A percentile compares a stretch with the other conserved stretches of the same genome.
Evolutionary conservation across 2,888 invertebrate species (phyloP).

Genomic region (Morpho achilles): DNA sequence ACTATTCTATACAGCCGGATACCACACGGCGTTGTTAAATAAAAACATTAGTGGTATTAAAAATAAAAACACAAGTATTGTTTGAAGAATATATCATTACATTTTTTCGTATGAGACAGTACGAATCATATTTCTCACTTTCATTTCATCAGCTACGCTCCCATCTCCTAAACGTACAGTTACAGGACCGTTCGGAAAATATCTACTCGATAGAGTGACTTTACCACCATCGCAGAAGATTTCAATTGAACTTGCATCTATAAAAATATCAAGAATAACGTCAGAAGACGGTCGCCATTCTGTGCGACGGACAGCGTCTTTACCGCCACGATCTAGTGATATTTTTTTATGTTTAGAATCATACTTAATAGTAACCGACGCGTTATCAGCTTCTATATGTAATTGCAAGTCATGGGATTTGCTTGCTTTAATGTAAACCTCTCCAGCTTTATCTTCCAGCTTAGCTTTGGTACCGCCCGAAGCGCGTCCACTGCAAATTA

Average conservation of each 20-base stretch:
- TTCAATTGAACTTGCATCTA: constrained; percentile 59
- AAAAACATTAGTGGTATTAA: no score
- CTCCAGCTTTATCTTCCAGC: constrained; percentile 46
- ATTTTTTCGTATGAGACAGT: not conserved
- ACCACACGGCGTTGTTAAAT: no score
- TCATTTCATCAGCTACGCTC: not conserved
- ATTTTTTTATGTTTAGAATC: constrained; percentile 36
- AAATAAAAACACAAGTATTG: no score
- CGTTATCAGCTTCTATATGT: constrained; percentile 38
- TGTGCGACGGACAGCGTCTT: constrained; percentile 50
- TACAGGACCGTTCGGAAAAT: constrained; percentile 41
- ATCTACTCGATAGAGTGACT: constrained; percentile 53
- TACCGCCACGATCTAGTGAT: constrained; percentile 52
- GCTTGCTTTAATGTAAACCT: constrained; percentile 40
- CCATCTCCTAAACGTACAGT: constrained; percentile 33
- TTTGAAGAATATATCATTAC: no score
- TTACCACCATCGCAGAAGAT: constrained; percentile 52
- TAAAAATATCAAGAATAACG: constrained; percentile 39
- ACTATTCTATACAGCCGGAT: no score
- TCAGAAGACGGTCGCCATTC: constrained; percentile 43
- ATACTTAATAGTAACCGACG: constrained; percentile 42
- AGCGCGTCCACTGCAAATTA: constrained; percentile 35
- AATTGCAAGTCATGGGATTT: constrained; percentile 36
- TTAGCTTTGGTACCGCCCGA: constrained; percentile 27
- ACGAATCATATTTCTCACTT: constrained; percentile 1